Base-by-base conservation (phyloP, 2,797 vertebrate genomes). In the Bradypus variegatus region DNA sequence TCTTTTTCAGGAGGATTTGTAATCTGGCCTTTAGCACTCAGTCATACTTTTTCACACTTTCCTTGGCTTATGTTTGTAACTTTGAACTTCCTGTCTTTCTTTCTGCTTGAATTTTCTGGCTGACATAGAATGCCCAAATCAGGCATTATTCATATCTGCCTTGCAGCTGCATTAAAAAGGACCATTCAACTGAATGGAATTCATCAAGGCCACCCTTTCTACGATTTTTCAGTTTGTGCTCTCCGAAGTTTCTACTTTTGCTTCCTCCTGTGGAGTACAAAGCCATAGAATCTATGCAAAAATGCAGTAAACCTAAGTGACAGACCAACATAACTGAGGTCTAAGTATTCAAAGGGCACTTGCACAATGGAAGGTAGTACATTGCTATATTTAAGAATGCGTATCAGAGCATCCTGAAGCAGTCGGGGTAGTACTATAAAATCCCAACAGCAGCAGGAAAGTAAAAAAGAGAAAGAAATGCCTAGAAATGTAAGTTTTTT, bases 71-170 rank as follows among this genome's bases (percentile, higher is more conserved):
- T 15, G 13, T 87, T 90, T 78, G 72, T 92, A 90, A 94, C 82
- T 92, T 88, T 95, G 93, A 95, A 94, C 94, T 90, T 94, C 86
- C 88, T 95, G 76, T 75, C 72, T 94, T 91, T 84, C 69, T 93
- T 95, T 90, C 85, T 90, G 86, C 55, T 58, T 79, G 33, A 91
- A 86, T 92, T 80, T 88, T 95, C 92, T 94, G 86, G 72, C 93
- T 94, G 92, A 88, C 90, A 94, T 85, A 91, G 93, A 91, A 91
- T 87, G 77, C 84, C 80, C 90, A 94, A 96, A 96, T 96, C 92
- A 89, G 90, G 80, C 92, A 95, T 96, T 96, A 95, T 96, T 96
- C 94, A 96, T 80, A 95, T 92, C 93, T 94, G 95, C 90, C 45
- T 82, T 70, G 87, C 95, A 96, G 96, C 95, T 96, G 95, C 85